phyloP scores from a whole-genome alignment of 2,797 vertebrate genomes.

The Telmatherina bonti region DNA sequence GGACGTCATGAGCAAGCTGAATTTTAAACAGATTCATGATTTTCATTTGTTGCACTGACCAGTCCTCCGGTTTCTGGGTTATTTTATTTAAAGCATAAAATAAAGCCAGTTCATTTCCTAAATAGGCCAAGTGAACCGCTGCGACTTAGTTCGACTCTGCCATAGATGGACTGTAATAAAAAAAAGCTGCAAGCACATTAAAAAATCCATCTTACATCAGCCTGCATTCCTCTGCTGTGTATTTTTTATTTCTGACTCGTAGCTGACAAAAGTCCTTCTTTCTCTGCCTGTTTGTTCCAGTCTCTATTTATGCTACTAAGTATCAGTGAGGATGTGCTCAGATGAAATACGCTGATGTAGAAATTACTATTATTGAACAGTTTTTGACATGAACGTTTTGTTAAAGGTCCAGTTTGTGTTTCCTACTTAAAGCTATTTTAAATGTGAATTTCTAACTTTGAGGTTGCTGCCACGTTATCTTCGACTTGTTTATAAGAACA shows the following conservation, averaged over 20 bases:
- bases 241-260: no score
- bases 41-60: no score
- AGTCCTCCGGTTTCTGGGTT: not conserved
- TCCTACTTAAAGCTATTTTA: not conserved
- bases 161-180: not conserved
- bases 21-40: no score
- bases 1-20: no score
- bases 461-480: not conserved
- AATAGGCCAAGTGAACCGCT: not conserved
- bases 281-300: no score
- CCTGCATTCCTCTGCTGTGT: no score
- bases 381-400: not conserved
- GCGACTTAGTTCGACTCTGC: not conserved
- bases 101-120: not conserved
- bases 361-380: not conserved
- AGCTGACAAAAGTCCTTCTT: no score
- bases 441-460: not conserved
- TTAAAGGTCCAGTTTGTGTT: not conserved
- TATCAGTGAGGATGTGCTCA: not conserved
- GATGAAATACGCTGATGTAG: not conserved
- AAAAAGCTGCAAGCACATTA: not conserved
- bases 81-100: not conserved
- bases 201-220: not conserved
- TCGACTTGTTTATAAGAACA: no score
- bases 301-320: not conserved